Evolutionary conservation across 1,140 invertebrate genomes (phyloP).

Genomic region (Teleogryllus occipitalis): DNA sequence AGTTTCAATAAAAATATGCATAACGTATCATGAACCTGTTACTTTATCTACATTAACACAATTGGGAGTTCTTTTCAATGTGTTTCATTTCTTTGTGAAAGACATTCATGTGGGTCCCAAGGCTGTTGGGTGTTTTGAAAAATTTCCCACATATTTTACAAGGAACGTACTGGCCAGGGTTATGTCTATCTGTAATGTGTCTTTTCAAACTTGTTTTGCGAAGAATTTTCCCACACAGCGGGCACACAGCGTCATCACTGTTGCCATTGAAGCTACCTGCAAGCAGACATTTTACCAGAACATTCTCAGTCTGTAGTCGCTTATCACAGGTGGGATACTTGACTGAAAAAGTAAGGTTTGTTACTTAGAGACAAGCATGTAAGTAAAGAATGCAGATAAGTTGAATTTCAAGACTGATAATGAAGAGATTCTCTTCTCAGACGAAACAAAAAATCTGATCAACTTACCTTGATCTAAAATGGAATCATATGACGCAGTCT

Average conservation of each 20-base stretch:
- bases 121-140: constrained; percentile 31
- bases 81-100: constrained; percentile 27
- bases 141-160: constrained; percentile 30
- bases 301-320: background rate
- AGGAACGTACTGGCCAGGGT: constrained; percentile 27
- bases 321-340: background rate
- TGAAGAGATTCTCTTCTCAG: too few relatives aligned
- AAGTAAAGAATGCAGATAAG: too few relatives aligned
- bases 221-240: constrained; percentile 30
- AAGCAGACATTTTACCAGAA: background rate
- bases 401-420: too few relatives aligned
- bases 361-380: too few relatives aligned
- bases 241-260: constrained; percentile 23
- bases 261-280: background rate
- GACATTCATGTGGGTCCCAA: constrained; percentile 29
- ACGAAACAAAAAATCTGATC: too few relatives aligned
- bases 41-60: background rate
- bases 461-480: background rate
- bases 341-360: too few relatives aligned
- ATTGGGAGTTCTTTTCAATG: background rate
- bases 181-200: constrained; percentile 30
- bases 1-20: too few relatives aligned
- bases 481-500: background rate
- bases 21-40: too few relatives aligned
- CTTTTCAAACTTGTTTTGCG: constrained; percentile 29